Conservation (phyloP, 2,797 vertebrate genomes). For the Diplodus puntazzo region DNA sequence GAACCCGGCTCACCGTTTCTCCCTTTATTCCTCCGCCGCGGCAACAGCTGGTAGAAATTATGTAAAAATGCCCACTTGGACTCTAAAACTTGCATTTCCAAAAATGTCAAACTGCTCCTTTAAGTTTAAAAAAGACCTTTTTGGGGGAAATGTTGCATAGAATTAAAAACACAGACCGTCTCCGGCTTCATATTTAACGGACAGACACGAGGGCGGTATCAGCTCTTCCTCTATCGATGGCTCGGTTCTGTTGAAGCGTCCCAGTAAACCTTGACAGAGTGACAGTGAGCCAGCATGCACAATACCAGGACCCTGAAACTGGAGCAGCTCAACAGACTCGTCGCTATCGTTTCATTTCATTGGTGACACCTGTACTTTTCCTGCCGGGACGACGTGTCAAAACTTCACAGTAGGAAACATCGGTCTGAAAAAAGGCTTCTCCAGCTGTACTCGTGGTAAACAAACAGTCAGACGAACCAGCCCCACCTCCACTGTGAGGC, state of each 20-base stretch:
- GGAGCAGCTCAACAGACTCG: constrained; percentile 2
- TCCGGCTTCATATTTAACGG: neutral
- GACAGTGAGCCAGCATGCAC: constrained; percentile 18
- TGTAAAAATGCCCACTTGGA: too few relatives aligned
- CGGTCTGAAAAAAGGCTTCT: neutral
- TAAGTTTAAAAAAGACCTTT: neutral
- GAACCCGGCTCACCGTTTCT: neutral
- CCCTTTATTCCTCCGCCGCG: neutral
- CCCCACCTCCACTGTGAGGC: neutral
- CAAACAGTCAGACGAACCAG: neutral
- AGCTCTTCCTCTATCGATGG: neutral
- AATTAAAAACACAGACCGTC: neutral
- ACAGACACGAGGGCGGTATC: neutral
- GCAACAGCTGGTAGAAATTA: too few relatives aligned
- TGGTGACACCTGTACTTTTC: neutral
- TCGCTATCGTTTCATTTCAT: neutral
- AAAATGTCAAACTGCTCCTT: neutral
- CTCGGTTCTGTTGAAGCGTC: neutral
- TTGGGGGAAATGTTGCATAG: neutral
- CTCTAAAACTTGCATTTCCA: neutral
- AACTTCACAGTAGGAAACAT: constrained; percentile 7
- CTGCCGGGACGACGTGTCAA: neutral
- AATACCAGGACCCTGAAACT: constrained; percentile 12
- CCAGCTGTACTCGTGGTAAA: neutral
- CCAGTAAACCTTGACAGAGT: constrained; percentile 1